These are phyloP conservation scores for Felis chaus DNA, from an alignment of 2,113 vertebrate species.

Conservation along the genomic window DNA sequence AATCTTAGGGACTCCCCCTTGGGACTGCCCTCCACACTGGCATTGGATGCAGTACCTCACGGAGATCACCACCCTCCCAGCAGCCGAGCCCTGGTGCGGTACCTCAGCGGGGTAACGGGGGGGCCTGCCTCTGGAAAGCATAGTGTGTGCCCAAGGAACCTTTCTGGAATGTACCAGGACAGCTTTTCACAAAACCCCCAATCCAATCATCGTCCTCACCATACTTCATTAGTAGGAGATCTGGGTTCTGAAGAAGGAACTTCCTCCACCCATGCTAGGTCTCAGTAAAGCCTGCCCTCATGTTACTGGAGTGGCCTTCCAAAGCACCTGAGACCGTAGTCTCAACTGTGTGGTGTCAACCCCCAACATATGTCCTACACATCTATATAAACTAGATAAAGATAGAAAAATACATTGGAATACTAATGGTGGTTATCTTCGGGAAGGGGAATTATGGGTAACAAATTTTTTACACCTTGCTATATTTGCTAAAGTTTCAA, in stretches of 20 bases:
- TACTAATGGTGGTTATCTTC: neutral
- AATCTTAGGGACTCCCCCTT: neutral
- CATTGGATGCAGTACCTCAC: neutral
- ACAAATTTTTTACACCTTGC: neutral
- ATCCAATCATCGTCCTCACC: neutral
- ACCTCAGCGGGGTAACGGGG: neutral
- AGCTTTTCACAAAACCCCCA: neutral
- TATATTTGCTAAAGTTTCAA: conserved; percentile 29
- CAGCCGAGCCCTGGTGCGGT: no score
- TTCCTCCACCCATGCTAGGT: neutral
- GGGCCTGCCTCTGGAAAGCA: neutral
- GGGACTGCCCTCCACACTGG: neutral
- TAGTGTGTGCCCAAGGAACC: neutral
- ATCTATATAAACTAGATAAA: neutral
- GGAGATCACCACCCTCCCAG: neutral
- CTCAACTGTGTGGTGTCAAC: neutral
- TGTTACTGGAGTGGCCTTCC: neutral
- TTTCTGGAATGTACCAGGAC: neutral
- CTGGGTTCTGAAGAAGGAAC: neutral
- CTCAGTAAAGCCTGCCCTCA: no score
- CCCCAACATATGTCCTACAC: no score
- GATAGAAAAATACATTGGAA: neutral
- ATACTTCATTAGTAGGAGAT: neutral
- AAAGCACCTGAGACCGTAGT: neutral
- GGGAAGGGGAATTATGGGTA: neutral